phyloP scores from a whole-genome alignment of 1,140 invertebrate species.

The Saccostrea glomerata region DNA sequence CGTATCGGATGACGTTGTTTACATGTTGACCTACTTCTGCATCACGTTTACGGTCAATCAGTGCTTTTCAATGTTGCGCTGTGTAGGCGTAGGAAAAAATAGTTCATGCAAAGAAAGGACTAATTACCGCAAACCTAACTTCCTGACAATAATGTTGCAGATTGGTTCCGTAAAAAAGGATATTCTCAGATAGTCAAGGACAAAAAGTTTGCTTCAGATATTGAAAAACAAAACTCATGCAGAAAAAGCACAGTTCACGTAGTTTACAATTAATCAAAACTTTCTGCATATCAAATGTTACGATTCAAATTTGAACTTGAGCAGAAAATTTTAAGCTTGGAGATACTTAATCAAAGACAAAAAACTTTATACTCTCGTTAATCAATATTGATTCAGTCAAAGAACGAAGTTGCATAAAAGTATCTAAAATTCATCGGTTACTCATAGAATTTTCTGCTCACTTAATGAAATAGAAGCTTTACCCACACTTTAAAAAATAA shows the following conservation, averaged over 20 bases:
- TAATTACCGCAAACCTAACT: not conserved
- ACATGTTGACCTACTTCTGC: constrained; percentile 26
- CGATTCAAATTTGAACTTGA: no score
- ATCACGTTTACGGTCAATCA: not conserved
- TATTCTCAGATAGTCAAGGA: not conserved
- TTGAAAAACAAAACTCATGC: not conserved
- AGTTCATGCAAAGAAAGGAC: constrained; percentile 7
- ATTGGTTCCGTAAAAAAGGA: not conserved
- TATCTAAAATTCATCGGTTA: no score
- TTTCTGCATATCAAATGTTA: not conserved
- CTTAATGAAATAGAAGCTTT: no score
- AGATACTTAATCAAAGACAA: no score
- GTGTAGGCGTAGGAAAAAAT: constrained; percentile 6
- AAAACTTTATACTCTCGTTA: no score
- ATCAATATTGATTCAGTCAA: no score
- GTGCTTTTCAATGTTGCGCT: constrained; percentile 5
- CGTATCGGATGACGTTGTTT: constrained; percentile 12
- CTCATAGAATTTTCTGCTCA: no score
- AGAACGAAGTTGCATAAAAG: no score
- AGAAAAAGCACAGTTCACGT: not conserved
- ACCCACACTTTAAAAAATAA: no score
- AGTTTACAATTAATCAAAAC: not conserved
- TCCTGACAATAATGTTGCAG: not conserved
- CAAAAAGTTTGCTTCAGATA: not conserved
- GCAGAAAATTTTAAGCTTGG: no score